These are phyloP conservation scores for Trimorus sp. DNA, from an alignment of 2,888 invertebrate genomes.

Conservation along the genomic window DNA sequence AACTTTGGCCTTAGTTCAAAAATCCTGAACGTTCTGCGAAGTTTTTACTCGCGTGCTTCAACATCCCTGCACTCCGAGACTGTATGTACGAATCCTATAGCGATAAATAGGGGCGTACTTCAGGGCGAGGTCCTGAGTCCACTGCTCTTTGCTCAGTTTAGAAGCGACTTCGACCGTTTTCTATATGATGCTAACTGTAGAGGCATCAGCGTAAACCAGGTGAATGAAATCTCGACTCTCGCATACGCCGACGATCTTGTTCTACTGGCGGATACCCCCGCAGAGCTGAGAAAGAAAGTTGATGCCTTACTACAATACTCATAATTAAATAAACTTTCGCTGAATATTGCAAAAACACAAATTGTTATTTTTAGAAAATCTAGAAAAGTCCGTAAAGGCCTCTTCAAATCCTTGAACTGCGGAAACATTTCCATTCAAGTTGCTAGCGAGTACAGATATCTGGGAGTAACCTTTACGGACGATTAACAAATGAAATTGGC, in stretches of 20 bases:
- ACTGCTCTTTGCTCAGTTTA: not conserved
- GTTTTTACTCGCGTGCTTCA: not conserved
- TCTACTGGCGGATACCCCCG: not conserved
- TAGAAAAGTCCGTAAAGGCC: no score
- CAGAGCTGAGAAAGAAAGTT: no score
- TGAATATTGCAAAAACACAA: no score
- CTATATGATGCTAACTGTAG: not conserved
- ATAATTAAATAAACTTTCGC: no score
- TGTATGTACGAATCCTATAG: not conserved
- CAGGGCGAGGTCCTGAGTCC: not conserved
- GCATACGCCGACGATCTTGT: not conserved
- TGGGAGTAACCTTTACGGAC: no score
- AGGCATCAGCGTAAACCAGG: not conserved
- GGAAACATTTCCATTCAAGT: no score
- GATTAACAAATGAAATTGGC: no score
- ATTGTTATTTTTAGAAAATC: no score
- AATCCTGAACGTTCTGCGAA: not conserved
- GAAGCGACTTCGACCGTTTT: not conserved
- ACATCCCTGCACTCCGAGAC: not conserved
- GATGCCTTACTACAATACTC: no score
- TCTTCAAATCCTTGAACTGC: no score
- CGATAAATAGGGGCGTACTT: not conserved
- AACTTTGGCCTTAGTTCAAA: not conserved
- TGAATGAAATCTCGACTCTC: not conserved
- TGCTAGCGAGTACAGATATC: no score